Evolutionary conservation across 2,888 invertebrate species (phyloP), one percentile per base, ranked within the genome.

Genomic region (Rhagophthalmus giganteus): DNA sequence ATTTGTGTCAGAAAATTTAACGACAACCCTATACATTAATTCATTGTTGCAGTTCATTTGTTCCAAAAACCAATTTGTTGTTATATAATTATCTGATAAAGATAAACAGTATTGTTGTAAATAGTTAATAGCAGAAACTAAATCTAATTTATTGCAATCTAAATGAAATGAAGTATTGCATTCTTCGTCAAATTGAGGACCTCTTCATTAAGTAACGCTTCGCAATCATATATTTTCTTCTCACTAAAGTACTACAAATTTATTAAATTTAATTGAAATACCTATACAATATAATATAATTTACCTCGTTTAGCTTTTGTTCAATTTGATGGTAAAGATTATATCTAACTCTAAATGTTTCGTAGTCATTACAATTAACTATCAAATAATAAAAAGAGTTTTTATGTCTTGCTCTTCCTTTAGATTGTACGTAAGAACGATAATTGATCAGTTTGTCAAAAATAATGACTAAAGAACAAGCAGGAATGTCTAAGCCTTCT

Each of bases 401-500:
- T 2, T 69, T 66, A 60, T 80, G 78, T n/a, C 90, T 79, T 0
- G 95, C 95, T 45, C 96, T 81, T 62, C 92, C 94, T 81, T 94
- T 93, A 53, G 92, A 89, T 73, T 94, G 94, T 26, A 95, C 82
- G 67, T 94, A 96, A 0, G 90, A 86, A 35, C 90, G 79, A 61
- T 89, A 90, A 62, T 88, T 86, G 38, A 77, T 68, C 0, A 89
- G 81, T 1, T 75, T 68, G 67, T 92, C 90, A 67, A 86, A 90
- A 37, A 87, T 81, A 10, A 94, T 65, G 0, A 95, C 87, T 28
- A 91, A 74, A 54, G 88, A 85, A 68, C 96, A 97, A 15, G 82
- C 80, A 1, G 87, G 87, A 15, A 95, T 81, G 72, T 95, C 94
- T 5, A 94, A 82, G 1, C 94, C 94, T 75, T 95, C 95, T 70